phyloP scores from a whole-genome alignment of 2,888 invertebrate species.

The Leptopilina syphax region DNA sequence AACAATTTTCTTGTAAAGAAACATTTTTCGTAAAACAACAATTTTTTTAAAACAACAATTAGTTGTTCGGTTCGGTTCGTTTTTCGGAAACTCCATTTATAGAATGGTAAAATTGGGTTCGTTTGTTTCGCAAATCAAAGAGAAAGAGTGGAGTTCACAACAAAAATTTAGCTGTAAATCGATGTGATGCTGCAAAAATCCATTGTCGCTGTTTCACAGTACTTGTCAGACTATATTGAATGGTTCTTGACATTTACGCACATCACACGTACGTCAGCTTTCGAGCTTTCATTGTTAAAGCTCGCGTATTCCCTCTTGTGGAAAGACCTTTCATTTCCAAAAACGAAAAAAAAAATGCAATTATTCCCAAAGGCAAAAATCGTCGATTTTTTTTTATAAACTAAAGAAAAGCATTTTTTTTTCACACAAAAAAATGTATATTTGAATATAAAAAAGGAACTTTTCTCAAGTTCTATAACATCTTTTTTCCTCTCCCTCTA shows the following conservation, averaged over 20 bases:
- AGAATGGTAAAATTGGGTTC: background rate
- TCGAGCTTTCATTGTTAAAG: slow-evolving; percentile 27
- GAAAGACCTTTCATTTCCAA: background rate
- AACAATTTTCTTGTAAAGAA: too few relatives aligned
- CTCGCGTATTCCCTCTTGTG: background rate
- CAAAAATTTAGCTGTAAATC: background rate
- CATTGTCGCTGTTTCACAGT: slow-evolving; percentile 7
- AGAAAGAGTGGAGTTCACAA: background rate
- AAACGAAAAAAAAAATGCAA: background rate
- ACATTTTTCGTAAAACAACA: too few relatives aligned
- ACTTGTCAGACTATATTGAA: slow-evolving; percentile 28
- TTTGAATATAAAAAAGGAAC: too few relatives aligned
- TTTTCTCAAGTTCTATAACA: too few relatives aligned
- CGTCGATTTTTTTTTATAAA: background rate
- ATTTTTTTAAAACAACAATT: too few relatives aligned
- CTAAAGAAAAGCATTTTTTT: background rate
- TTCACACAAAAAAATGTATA: background rate
- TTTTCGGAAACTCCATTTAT: too few relatives aligned
- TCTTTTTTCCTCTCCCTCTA: too few relatives aligned
- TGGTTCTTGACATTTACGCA: slow-evolving; percentile 6
- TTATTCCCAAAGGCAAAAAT: background rate
- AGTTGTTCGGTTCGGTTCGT: too few relatives aligned
- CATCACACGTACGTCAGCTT: slow-evolving; percentile 27
- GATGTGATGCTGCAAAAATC: background rate
- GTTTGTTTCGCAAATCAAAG: background rate